phyloP scores from a whole-genome alignment of 2,797 vertebrate species.

The Chrysocyon brachyurus region DNA sequence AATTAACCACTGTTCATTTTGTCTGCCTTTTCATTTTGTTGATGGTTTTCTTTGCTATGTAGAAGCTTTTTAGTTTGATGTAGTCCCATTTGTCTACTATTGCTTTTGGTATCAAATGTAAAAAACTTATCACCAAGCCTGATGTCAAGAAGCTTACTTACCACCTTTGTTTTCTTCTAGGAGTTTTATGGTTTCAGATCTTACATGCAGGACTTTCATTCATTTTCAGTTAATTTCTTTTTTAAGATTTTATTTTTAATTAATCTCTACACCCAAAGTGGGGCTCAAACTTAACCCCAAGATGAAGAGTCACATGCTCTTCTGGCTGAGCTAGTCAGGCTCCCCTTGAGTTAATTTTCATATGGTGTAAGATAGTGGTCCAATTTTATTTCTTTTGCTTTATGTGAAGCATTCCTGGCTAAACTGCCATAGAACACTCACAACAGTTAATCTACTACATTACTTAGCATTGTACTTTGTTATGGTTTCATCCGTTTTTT shows the following conservation, averaged over 20 bases:
- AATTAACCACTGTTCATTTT: neutral
- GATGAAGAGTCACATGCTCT: neutral
- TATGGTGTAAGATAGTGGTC: neutral
- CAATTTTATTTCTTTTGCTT: neutral
- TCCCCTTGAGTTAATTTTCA: neutral
- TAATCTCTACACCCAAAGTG: neutral
- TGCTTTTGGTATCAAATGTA: neutral
- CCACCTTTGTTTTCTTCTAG: neutral
- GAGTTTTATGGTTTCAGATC: neutral
- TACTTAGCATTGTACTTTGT: neutral
- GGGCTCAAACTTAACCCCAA: neutral
- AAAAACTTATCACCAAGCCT: neutral
- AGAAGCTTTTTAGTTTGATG: neutral
- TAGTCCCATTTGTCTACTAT: neutral
- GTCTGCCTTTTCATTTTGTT: neutral
- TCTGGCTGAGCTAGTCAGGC: neutral
- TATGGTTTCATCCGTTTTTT: neutral
- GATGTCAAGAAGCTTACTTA: neutral
- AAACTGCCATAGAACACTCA: neutral
- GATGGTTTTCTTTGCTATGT: neutral
- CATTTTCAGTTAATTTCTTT: neutral
- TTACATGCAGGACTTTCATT: neutral
- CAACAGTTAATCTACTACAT: neutral
- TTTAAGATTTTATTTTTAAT: neutral
- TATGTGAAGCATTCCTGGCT: neutral